These are phyloP conservation scores for Lycia hirtaria DNA, from an alignment of 2,888 invertebrate genomes.

Conservation along the genomic window DNA sequence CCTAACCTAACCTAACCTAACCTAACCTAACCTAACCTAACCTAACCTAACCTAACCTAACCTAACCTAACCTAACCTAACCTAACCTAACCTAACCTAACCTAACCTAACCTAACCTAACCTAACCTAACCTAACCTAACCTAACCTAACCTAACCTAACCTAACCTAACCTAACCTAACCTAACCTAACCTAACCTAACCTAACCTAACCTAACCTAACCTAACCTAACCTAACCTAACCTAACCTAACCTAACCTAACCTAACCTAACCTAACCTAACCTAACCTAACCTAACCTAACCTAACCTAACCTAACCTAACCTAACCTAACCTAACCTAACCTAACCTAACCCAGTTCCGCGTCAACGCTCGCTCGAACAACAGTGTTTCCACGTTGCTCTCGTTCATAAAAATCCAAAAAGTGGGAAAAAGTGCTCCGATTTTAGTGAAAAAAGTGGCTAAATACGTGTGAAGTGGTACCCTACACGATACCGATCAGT, in stretches of 20 bases:
- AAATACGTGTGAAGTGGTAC: too few species aligned
- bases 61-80: constrained; percentile 44
- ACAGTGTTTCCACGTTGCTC: too few species aligned
- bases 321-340: not conserved
- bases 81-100: constrained; percentile 41
- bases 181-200: constrained; percentile 22
- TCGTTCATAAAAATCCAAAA: too few species aligned
- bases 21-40: constrained; percentile 40
- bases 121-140: constrained; percentile 44
- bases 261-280: constrained; percentile 30
- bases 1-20: constrained; percentile 43
- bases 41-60: constrained; percentile 42
- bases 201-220: constrained; percentile 28
- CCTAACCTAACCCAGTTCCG: constrained; percentile 1
- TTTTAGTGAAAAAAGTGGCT: too few species aligned
- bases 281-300: constrained; percentile 27
- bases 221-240: constrained; percentile 27
- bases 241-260: constrained; percentile 31
- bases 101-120: constrained; percentile 43
- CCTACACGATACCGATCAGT: too few species aligned
- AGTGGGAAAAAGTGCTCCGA: too few species aligned
- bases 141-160: constrained; percentile 24
- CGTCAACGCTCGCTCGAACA: too few species aligned
- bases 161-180: constrained; percentile 5
- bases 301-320: constrained; percentile 22